Base-by-base conservation (phyloP, 2,113 vertebrate genomes). In the Todiramphus saurophagus region DNA sequence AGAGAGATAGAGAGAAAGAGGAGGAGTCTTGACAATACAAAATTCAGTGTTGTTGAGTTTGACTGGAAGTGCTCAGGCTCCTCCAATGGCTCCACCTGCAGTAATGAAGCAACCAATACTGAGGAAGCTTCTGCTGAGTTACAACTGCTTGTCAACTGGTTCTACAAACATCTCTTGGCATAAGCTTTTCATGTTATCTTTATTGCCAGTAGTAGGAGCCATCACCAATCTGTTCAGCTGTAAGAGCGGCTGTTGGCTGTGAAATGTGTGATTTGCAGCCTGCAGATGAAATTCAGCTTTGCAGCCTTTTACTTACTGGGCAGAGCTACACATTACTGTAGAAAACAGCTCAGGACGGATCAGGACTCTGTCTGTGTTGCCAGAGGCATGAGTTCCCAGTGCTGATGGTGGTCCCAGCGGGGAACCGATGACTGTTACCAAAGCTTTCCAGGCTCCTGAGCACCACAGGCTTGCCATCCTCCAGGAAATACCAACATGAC, bases 181-280 rank as follows among this genome's bases (percentile, higher is more conserved):
- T 33, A 46, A 82, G 43, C 12, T 35, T 63, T 58, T 35, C 39
- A 2, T 30, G 35, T 56, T 77, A 35, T 33, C 66, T 44, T 44
- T 69, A 25, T 19, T 66, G 44, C 44, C 89, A 60, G 89, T 66
- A 70, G 80, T 66, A 88, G 93, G 74, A 92, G 84, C 84, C 84
- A 76, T 85, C 74, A 43, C 56, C 84, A 64, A 48, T 55, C 63
- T 72, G 74, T 60, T 84, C 58, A 84, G 89, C 84, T 37, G 58
- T 37, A 48, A 70, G 68, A 43, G 30, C 3, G n/a, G 37, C 89
- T 83, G n/a, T 64, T 59, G 79, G 74, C 79, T 91, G 56, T 43
- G 68, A 63, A 91, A 80, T 3, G 21, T 55, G 89, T 70, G 69
- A 84, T 80, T 48, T 75, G 50, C 60, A 83, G 55, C 11, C 83